Base-by-base conservation (phyloP, 1,140 invertebrate genomes). In the Cylas formicarius region DNA sequence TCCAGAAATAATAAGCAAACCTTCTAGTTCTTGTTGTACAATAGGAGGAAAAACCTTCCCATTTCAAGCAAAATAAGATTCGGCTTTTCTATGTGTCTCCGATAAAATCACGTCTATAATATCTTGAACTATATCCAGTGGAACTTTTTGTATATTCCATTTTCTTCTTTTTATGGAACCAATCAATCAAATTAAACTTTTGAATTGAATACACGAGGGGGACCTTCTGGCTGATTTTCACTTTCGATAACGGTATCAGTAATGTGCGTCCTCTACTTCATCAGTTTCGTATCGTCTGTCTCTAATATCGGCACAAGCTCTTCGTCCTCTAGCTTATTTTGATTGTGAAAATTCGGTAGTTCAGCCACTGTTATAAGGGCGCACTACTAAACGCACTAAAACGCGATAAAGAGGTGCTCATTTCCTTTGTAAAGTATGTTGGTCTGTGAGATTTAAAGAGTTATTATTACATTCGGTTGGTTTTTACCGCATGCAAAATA, bases 1-100 rank as follows among this genome's bases (percentile, higher is more conserved):
- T 44, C 21, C 42, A 36, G 36, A 44, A 44, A 26, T 44, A 37
- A 44, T 37, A 35, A 44, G 42, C 20, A 44, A n/a, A 37, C 35
- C 35, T 23, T 23, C 11, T 11, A 37, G 26, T 33, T 31, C 42
- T 26, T 44, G 20, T 44, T 37, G 32, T 14, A 37, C 20, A 36
- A 44, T 34, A 44, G 42, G 32, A 44, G 19, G 19, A 44, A 37
- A 44, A 18, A 23, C 22, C 42, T 44, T 36, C 18, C 26, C 14
- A 44, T 44, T 44, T 44, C 14, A 35, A 4, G 32, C 19, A 36
- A 26, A 36, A 44, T 23, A 37, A 19, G 14, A 44, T 44, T 36
- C 31, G 32, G 4, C 42, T 44, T 36, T 44, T 44, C 42, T 44
- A 36, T 44, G 34, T 24, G 40, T 43, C 4, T 36, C 41, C 14